These are phyloP conservation scores for Vespertilio murinus DNA, from an alignment of 2,797 vertebrate genomes.

Conservation along the genomic window DNA sequence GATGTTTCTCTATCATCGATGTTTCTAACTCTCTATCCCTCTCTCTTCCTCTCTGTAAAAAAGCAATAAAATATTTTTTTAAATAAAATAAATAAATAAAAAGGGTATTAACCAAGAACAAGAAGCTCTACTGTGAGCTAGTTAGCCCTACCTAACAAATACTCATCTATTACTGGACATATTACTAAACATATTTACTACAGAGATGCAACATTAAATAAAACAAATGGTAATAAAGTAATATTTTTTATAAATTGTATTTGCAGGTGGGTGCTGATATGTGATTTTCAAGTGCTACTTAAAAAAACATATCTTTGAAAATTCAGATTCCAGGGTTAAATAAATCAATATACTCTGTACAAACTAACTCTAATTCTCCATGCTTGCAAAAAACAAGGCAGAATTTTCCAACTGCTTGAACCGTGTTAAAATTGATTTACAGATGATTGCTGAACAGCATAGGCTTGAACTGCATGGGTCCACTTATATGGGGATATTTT, in stretches of 20 bases:
- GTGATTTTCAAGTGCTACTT: neutral
- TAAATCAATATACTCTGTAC: neutral
- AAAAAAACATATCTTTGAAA: neutral
- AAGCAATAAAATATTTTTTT: too few relatives aligned
- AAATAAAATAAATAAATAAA: neutral
- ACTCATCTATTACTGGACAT: neutral
- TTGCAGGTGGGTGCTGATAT: neutral
- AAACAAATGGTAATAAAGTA: neutral
- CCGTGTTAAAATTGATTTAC: neutral
- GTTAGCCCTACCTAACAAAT: neutral
- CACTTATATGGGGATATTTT: neutral
- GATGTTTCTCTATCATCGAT: too few relatives aligned
- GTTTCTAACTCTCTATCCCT: too few relatives aligned
- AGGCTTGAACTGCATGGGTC: neutral
- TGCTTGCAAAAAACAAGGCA: neutral
- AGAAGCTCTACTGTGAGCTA: neutral
- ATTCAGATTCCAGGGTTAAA: slow-evolving; percentile 8
- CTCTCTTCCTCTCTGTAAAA: too few relatives aligned
- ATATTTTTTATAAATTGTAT: neutral
- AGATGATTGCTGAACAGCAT: neutral
- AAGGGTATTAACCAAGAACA: neutral
- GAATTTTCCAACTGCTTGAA: neutral
- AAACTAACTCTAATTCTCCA: neutral
- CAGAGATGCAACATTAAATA: neutral
- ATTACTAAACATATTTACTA: neutral